Percentiles rank a stretch among this genome's conserved stretches.
Conservation (phyloP, 2,113 vertebrate genomes). For the Lophius piscatorius region DNA sequence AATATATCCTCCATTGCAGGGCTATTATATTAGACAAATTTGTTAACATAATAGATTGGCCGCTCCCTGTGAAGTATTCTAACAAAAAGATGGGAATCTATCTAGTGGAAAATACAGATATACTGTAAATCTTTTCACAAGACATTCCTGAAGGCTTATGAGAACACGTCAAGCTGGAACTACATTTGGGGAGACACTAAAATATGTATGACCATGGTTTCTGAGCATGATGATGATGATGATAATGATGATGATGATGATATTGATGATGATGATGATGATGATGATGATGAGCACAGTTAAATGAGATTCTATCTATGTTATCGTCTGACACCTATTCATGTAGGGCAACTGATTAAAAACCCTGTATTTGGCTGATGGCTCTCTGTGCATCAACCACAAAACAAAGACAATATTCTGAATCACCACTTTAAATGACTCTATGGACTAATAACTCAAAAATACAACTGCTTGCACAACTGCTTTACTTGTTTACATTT, state of each 20-base stretch:
- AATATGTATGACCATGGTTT: slow-evolving; percentile 33
- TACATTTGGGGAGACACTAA: slow-evolving; percentile 30
- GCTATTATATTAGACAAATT: neutral
- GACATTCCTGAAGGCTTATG: slow-evolving; percentile 2
- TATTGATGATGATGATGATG: slow-evolving; percentile 26
- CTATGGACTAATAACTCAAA: slow-evolving; percentile 5
- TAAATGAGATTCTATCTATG: slow-evolving; percentile 5
- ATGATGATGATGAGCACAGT: neutral
- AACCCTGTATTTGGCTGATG: slow-evolving; percentile 6
- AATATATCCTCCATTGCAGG: neutral
- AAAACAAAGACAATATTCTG: slow-evolving; percentile 1
- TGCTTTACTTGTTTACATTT: too few species aligned
- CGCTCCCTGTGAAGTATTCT: neutral
- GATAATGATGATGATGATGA: slow-evolving; percentile 11
- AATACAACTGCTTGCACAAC: slow-evolving; percentile 9
- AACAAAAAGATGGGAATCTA: slow-evolving; percentile 5
- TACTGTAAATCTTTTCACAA: slow-evolving; percentile 14
- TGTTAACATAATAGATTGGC: neutral
- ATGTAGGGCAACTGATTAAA: neutral
- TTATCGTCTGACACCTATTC: neutral
- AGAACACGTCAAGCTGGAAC: slow-evolving; percentile 3
- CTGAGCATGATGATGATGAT: slow-evolving; percentile 37
- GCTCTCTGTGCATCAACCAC: slow-evolving; percentile 10
- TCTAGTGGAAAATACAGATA: neutral
- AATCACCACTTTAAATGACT: slow-evolving; percentile 11